These are phyloP conservation scores for Mantis religiosa DNA, from an alignment of 2,888 invertebrate genomes.

Conservation along the genomic window DNA sequence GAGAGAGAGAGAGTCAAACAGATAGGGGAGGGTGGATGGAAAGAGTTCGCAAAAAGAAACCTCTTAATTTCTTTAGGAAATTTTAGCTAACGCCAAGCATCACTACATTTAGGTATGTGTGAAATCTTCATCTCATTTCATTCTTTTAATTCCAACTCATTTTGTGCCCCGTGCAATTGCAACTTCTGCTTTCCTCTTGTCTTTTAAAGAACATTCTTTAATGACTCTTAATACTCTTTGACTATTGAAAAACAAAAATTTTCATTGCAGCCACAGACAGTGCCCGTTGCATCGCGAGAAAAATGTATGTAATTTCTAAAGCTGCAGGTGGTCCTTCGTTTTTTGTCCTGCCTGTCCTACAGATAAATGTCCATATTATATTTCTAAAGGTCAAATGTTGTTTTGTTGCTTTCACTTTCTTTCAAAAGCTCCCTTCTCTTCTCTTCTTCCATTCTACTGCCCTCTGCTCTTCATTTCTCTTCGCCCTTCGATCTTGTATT, in stretches of 20 bases:
- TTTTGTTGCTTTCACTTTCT: not conserved
- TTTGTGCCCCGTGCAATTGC: not conserved
- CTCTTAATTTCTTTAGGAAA: not conserved
- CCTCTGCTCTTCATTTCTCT: not conserved
- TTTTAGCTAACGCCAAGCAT: not conserved
- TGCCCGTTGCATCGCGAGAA: not conserved
- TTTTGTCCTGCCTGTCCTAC: not conserved
- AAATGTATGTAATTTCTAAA: not conserved
- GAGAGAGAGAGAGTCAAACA: too few relatives aligned
- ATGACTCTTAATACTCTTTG: not conserved
- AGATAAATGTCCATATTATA: not conserved
- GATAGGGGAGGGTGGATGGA: too few relatives aligned
- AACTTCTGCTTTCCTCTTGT: not conserved
- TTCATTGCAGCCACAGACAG: not conserved
- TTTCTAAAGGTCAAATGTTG: not conserved
- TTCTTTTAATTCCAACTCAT: not conserved
- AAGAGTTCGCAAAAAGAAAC: not conserved
- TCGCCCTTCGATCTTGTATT: not conserved
- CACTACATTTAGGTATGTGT: not conserved
- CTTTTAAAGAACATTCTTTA: not conserved
- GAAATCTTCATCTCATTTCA: not conserved
- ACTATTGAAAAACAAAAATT: not conserved
- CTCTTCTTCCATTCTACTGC: too few relatives aligned
- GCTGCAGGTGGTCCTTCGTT: too few relatives aligned
- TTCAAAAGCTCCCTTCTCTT: not conserved